These are phyloP conservation scores for Lasiurus cinereus DNA, from an alignment of 2,113 vertebrate genomes.

Conservation along the genomic window DNA sequence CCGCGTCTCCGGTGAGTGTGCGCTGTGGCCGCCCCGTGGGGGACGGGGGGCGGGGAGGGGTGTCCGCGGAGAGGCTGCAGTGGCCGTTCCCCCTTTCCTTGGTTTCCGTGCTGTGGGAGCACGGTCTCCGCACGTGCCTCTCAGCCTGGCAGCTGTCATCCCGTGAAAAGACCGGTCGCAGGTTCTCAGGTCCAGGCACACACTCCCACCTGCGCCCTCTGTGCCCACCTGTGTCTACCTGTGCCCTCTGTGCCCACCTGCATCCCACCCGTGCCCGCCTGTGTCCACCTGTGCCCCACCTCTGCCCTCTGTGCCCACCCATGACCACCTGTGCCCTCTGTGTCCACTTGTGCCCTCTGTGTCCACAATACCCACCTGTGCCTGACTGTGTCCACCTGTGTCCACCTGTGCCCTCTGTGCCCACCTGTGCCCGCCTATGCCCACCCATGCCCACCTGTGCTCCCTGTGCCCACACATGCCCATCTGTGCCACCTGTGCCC, in stretches of 20 bases:
- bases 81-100: not conserved
- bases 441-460: no score
- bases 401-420: not conserved
- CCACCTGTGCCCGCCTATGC: no score
- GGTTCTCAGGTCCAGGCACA: not conserved
- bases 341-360: no score
- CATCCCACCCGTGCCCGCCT: no score
- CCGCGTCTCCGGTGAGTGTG: not conserved
- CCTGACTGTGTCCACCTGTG: no score
- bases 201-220: rapidly evolving
- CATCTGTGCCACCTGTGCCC: not conserved
- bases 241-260: no score
- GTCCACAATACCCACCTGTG: no score
- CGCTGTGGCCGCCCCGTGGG: rapidly evolving
- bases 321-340: no score
- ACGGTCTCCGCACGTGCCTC: not conserved
- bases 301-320: not conserved
- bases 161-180: not conserved
- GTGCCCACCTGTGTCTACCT: no score
- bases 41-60: not conserved
- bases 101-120: not conserved
- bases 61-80: rapidly evolving
- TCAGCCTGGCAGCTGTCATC: not conserved
- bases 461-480: no score
- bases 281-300: no score